A percentile compares a stretch with the other conserved stretches of the same genome.
These are phyloP conservation scores for Sclerurus mexicanus DNA, from an alignment of 2,113 vertebrate species.

Conservation along the genomic window DNA sequence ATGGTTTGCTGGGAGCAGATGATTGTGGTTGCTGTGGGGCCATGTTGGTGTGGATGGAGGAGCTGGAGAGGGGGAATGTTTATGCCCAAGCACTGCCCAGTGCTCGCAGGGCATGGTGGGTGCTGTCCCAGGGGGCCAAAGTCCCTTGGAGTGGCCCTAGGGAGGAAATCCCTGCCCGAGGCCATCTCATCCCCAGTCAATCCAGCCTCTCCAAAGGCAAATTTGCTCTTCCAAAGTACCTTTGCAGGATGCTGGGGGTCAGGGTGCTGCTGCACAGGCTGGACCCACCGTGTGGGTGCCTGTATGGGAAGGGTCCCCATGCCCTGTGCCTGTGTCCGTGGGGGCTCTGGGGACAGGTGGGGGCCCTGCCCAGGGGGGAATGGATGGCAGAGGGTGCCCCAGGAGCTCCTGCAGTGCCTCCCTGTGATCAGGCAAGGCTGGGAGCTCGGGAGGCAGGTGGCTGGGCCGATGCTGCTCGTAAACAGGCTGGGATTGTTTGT, in stretches of 20 bases:
- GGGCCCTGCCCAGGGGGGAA: not conserved
- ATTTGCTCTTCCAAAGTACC: not conserved
- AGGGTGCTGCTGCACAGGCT: accelerated
- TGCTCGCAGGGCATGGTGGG: not conserved
- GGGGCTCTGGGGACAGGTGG: not conserved
- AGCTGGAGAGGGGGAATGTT: too few relatives aligned
- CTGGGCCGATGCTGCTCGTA: not conserved
- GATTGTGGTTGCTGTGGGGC: not conserved
- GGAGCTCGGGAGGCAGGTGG: not conserved
- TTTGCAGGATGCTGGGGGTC: not conserved
- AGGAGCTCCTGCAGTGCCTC: not conserved
- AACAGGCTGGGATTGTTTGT: not conserved
- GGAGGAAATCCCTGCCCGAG: not conserved
- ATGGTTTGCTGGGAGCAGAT: not conserved
- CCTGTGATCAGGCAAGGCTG: accelerated
- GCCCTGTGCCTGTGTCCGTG: accelerated
- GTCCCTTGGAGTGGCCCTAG: not conserved
- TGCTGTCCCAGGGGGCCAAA: not conserved
- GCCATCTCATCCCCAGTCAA: accelerated
- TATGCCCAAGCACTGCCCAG: accelerated
- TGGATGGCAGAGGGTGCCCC: not conserved
- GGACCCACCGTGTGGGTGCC: accelerated
- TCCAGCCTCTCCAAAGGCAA: not conserved
- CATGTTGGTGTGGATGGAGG: accelerated
- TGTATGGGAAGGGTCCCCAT: accelerated